These are phyloP conservation scores for Malurus alboscapulatus DNA, from an alignment of 2,113 vertebrate species.

Conservation along the genomic window DNA sequence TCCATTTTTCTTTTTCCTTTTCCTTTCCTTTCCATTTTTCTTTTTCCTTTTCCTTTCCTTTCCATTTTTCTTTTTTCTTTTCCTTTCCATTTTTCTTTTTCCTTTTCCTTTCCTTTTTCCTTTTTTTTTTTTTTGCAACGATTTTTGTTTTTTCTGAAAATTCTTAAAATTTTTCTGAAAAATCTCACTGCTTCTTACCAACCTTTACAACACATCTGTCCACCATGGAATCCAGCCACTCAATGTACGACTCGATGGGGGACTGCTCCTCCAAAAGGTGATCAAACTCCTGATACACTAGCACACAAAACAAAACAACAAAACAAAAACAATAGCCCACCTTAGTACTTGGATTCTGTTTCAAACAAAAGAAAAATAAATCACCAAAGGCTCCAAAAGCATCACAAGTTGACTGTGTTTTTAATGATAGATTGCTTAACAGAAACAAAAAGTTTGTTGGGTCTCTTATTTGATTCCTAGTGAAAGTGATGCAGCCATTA, in stretches of 20 bases:
- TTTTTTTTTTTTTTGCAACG: neutral
- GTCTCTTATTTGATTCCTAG: neutral
- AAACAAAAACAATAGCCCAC: neutral
- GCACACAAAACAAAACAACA: conserved; percentile 1
- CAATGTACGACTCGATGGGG: conserved; percentile 94
- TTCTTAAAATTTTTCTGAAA: too few species aligned
- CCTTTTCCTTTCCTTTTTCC: too few species aligned
- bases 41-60: too few species aligned
- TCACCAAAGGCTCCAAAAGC: neutral
- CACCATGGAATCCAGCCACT: conserved; percentile 99
- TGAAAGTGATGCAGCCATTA: neutral
- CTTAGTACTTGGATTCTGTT: neutral
- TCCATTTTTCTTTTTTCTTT: too few species aligned
- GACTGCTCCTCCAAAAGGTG: conserved; percentile 95
- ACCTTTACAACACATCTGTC: conserved; percentile 98
- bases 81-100: too few species aligned
- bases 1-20: too few species aligned
- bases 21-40: too few species aligned
- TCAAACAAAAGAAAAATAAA: neutral
- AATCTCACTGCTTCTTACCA: conserved; percentile 51
- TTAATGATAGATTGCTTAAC: neutral
- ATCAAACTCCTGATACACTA: conserved; percentile 98
- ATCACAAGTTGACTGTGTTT: neutral
- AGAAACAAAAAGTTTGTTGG: neutral
- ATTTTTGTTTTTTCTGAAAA: neutral